Evolutionary conservation across 2,797 vertebrate species (phyloP).

Genomic region (Perodicticus potto): DNA sequence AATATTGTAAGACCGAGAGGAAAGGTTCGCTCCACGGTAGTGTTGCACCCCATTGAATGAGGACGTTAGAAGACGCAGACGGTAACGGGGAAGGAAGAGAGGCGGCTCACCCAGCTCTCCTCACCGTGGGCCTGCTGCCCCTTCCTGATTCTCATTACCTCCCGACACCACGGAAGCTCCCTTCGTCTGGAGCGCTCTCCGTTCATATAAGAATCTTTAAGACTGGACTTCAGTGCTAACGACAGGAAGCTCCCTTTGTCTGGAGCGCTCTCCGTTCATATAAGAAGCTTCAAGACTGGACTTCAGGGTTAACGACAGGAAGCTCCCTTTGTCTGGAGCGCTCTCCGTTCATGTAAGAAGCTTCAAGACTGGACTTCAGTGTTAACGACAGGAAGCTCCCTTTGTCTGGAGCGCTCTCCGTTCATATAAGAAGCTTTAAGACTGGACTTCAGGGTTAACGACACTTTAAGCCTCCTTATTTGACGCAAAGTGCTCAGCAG

Average conservation of each 20-base stretch:
- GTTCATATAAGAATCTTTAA: not conserved
- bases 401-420: not conserved
- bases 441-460: not conserved
- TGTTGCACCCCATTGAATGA: not conserved
- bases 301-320: too few relatives aligned
- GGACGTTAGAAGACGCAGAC: not conserved
- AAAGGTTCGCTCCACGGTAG: not conserved
- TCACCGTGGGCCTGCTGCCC: not conserved
- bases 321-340: not conserved
- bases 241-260: not conserved
- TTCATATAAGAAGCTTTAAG: not conserved
- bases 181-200: not conserved
- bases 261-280: not conserved
- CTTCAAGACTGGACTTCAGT: not conserved
- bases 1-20: not conserved
- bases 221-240: not conserved
- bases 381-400: too few relatives aligned
- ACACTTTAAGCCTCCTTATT: constrained; percentile 6
- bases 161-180: not conserved
- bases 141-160: not conserved
- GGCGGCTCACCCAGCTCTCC: not conserved
- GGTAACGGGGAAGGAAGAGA: not conserved
- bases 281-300: not conserved
- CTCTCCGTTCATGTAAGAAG: not conserved
- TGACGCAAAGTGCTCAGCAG: not conserved